Evolutionary conservation across 2,888 invertebrate species (phyloP), one percentile per base, ranked within the genome.

Genomic region (Choreutis nemorana): DNA sequence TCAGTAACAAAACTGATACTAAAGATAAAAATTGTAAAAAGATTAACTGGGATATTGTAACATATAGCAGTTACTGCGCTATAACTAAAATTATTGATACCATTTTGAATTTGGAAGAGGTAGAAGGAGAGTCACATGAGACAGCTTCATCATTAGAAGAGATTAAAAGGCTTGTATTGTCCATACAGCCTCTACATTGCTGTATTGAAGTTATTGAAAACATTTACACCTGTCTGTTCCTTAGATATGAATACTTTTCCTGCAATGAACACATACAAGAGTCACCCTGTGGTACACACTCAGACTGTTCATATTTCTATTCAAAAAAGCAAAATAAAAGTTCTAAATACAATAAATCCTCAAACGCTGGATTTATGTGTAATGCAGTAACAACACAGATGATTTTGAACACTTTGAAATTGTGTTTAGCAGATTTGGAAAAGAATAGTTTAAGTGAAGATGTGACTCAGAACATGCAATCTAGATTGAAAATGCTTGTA

Each of bases 171-270:
- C 59, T 79, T 26, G 53, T 82, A n/a, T 49, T 80, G 26, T 65
- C 68, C 16, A 66, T 82, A 27, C 65, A 71, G 36, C 79, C 82
- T 11, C 36, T 72, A 21, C 57, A 63, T 34, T 65, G 66, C 39
- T 81, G 82, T 44, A 55, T 84, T 28, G 86, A 89, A 65, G 73
- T 87, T 1, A 77, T 90, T 31, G 87, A 90, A 56, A 85, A 89
- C 55, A 81, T 90, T 39, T 90, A 89, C 55, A 81, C 85, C 1
- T 79, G 90, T 41, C 71, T 90, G 21, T 89, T 89, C 57, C 48
- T 88, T 26, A 81, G 84, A 39, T 79, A 82, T 41, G 83, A 86
- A 47, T 83, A 86, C 50, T 77, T 86, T 35, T 72, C 77, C 5
- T 80, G 81, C 33, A 64, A 81, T 38, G 75, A 82, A 40, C 75